phyloP scores from a whole-genome alignment of 2,888 invertebrate genomes.

The Drosophila mulleri region DNA sequence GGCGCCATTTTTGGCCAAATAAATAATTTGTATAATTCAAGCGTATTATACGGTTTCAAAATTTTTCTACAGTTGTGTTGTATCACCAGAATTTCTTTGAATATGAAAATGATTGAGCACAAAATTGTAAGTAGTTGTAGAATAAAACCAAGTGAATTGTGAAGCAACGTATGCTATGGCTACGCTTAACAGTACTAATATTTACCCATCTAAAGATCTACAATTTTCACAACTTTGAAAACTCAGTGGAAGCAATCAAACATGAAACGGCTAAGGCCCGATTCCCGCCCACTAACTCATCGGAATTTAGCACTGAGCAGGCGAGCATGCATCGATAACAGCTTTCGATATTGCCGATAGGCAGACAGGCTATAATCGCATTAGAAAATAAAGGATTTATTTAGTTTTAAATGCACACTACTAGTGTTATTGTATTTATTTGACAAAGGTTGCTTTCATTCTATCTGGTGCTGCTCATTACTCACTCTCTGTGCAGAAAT shows the following conservation, averaged over 20 bases:
- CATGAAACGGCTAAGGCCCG: background rate
- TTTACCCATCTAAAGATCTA: background rate
- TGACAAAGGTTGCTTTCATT: constrained; percentile 13
- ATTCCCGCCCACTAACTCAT: background rate
- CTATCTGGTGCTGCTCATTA: background rate
- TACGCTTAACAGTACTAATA: background rate
- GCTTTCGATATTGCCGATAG: constrained; percentile 5
- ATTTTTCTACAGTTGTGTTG: constrained; percentile 41
- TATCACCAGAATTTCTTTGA: constrained; percentile 59
- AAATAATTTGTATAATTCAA: constrained; percentile 47
- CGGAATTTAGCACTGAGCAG: background rate
- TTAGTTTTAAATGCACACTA: constrained; percentile 56
- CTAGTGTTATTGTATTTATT: constrained; percentile 25
- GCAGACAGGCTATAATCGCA: background rate
- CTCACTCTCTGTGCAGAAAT: constrained; percentile 42
- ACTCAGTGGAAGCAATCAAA: constrained; percentile 2
- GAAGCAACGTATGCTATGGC: constrained; percentile 35
- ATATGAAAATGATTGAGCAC: constrained; percentile 21
- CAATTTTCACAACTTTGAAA: background rate
- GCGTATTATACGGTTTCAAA: constrained; percentile 45
- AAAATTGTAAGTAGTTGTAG: constrained; percentile 5
- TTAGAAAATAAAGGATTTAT: constrained; percentile 18
- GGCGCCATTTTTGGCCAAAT: constrained; percentile 90
- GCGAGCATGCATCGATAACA: constrained; percentile 1
- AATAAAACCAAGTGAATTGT: constrained; percentile 21